These are phyloP conservation scores for Corythaeola cristata DNA, from an alignment of 2,113 vertebrate genomes.

Conservation along the genomic window DNA sequence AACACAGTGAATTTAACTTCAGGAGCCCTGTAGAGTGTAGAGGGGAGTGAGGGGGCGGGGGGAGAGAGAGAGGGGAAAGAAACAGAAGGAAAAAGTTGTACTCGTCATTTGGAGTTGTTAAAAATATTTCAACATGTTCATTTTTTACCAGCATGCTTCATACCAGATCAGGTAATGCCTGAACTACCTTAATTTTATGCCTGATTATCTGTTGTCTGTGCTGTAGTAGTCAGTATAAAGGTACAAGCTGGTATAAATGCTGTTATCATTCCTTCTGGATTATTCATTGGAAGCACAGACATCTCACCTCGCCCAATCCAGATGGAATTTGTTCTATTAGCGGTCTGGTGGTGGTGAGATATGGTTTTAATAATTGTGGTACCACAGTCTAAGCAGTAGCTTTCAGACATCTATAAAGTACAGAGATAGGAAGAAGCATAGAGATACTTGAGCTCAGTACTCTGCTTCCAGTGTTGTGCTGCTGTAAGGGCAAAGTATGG, in stretches of 20 bases:
- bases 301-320: not conserved
- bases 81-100: not conserved
- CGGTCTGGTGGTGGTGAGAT: not conserved
- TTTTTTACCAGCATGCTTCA: not conserved
- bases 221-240: not conserved
- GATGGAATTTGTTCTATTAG: not conserved
- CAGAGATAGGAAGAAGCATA: too few species aligned
- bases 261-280: not conserved
- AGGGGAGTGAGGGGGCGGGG: too few species aligned
- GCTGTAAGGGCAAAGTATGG: not conserved
- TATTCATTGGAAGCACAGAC: not conserved
- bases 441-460: not conserved
- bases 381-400: not conserved
- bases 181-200: not conserved
- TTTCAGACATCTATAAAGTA: not conserved
- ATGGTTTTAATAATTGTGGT: not conserved
- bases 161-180: not conserved
- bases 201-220: not conserved
- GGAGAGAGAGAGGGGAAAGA: not conserved
- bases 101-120: not conserved
- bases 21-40: not conserved
- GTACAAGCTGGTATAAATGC: not conserved
- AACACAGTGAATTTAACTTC: not conserved
- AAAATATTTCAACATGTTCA: not conserved
- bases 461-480: not conserved